Conservation (phyloP, 1,140 invertebrate genomes). For the Bombus picipes region DNA sequence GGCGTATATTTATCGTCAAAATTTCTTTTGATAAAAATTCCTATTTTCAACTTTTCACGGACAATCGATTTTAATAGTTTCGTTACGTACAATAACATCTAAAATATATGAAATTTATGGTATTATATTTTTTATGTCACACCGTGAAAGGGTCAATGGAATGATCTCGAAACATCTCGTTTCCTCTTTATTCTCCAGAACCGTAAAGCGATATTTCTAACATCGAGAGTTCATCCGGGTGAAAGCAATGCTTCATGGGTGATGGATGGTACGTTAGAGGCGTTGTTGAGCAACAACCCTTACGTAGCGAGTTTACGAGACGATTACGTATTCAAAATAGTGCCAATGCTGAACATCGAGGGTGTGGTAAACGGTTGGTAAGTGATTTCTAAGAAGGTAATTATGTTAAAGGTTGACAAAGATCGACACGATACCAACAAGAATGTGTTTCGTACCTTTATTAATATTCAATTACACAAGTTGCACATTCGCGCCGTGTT, state of each 20-base stretch:
- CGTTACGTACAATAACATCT: too few species aligned
- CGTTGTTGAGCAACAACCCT: slow-evolving; percentile 85
- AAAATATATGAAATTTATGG: too few species aligned
- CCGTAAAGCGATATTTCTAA: slow-evolving; percentile 89
- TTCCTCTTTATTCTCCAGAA: slow-evolving; percentile 80
- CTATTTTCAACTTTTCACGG: too few species aligned
- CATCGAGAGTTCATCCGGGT: slow-evolving; percentile 93
- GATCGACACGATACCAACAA: slow-evolving; percentile 5
- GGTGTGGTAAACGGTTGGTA: slow-evolving; percentile 95
- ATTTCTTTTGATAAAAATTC: too few species aligned
- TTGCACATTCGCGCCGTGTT: slow-evolving; percentile 71
- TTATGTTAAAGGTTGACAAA: not conserved
- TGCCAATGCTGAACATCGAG: slow-evolving; percentile 95
- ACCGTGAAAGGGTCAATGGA: not conserved
- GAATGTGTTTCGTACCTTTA: slow-evolving; percentile 75
- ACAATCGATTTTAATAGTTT: too few species aligned
- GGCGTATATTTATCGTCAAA: too few species aligned
- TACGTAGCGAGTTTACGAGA: slow-evolving; percentile 86
- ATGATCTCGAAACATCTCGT: not conserved
- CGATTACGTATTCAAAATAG: slow-evolving; percentile 92
- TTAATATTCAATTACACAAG: slow-evolving; percentile 76
- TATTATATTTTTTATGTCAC: too few species aligned
- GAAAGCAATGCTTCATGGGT: slow-evolving; percentile 95
- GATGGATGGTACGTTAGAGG: slow-evolving; percentile 91
- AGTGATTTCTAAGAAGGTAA: slow-evolving; percentile 75